A percentile compares a stretch with the other conserved stretches of the same genome.
Conservation (phyloP, 2,888 invertebrate species). For the Sympetrum striolatum region DNA sequence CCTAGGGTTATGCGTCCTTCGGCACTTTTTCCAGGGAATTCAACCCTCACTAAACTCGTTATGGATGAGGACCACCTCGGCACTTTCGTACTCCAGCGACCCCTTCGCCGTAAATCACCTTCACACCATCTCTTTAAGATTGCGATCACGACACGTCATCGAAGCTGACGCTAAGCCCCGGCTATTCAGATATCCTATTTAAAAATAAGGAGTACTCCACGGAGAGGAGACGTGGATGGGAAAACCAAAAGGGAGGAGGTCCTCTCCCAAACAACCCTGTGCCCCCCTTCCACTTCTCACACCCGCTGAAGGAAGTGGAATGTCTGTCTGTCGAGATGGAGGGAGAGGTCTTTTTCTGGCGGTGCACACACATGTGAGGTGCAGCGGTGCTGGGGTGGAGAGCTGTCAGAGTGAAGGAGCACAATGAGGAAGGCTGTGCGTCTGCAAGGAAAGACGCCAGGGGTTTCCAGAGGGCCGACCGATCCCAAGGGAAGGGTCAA, state of each 20-base stretch:
- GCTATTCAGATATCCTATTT: background rate
- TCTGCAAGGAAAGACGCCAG: background rate
- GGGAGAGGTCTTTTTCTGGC: background rate
- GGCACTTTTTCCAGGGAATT: no score
- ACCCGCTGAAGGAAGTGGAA: slow-evolving; percentile 9
- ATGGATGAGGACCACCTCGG: background rate
- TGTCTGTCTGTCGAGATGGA: background rate
- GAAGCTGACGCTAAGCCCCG: background rate
- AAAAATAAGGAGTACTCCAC: background rate
- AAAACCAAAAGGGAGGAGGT: background rate
- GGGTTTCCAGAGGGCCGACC: background rate
- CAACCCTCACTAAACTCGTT: no score
- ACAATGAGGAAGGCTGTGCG: background rate
- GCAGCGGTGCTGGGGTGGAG: background rate
- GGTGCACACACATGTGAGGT: background rate
- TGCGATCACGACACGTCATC: background rate
- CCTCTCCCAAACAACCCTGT: background rate
- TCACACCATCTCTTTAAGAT: background rate
- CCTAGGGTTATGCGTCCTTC: no score
- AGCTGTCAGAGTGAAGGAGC: background rate
- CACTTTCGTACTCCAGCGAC: background rate
- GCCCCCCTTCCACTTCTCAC: background rate
- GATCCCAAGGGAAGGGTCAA: background rate
- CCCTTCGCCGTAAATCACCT: background rate
- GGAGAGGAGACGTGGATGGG: background rate